Percentiles rank a stretch among this genome's conserved stretches.
phyloP scores from a whole-genome alignment of 1,140 invertebrate genomes.

The Leptinotarsa lineolata region DNA sequence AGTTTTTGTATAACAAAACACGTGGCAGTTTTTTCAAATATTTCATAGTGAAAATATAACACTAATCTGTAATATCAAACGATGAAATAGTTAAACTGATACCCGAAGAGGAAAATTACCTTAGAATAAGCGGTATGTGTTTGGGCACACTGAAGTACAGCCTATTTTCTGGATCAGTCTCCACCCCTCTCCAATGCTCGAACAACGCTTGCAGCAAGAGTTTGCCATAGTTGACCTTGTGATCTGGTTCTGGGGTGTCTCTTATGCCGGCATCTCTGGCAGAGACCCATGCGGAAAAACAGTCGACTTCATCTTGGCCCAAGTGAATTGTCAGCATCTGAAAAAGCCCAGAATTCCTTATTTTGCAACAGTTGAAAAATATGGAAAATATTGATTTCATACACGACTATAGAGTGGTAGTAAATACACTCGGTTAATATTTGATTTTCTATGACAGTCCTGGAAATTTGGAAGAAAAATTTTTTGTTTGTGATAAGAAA shows the following conservation, averaged over 20 bases:
- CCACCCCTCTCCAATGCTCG: slow-evolving; percentile 89
- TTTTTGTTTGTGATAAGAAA: no score
- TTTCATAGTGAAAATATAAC: no score
- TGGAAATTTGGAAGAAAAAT: no score
- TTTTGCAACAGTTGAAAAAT: no score
- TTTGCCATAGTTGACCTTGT: slow-evolving; percentile 96
- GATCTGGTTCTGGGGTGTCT: slow-evolving; percentile 77
- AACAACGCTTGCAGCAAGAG: slow-evolving; percentile 91
- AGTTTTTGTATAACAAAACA: neutral
- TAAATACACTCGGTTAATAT: no score
- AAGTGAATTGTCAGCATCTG: slow-evolving; percentile 97
- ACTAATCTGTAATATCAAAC: neutral
- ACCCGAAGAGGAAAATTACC: slow-evolving; percentile 60
- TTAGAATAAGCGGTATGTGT: slow-evolving; percentile 97
- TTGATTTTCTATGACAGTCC: no score
- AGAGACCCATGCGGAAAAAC: slow-evolving; percentile 97
- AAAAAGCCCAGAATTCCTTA: no score
- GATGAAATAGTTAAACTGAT: neutral
- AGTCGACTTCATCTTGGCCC: slow-evolving; percentile 95
- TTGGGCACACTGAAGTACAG: slow-evolving; percentile 90
- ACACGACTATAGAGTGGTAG: no score
- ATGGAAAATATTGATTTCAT: no score
- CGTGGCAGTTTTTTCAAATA: neutral
- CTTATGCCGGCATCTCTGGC: slow-evolving; percentile 90
- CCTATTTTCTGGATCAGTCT: slow-evolving; percentile 72